Evolutionary conservation across 2,113 vertebrate genomes (phyloP).

Genomic region (Seriola dumerili): DNA sequence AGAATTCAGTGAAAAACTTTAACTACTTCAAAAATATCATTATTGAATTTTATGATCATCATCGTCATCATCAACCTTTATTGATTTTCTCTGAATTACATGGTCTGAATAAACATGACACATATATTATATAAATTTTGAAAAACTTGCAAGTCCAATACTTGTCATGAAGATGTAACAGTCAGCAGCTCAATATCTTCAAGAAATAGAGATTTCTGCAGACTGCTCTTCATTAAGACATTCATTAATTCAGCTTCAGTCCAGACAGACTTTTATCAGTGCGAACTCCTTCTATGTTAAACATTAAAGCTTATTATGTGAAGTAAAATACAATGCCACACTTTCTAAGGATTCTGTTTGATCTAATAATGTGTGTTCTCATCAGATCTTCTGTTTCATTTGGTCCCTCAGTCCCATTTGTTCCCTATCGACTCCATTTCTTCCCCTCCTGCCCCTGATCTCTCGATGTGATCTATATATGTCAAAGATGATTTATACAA

Average conservation of each 20-base stretch:
- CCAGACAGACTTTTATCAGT: conserved; percentile 28
- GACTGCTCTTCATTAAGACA: conserved; percentile 12
- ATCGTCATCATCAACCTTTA: no score
- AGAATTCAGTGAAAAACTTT: no score
- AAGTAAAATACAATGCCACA: conserved; percentile 16
- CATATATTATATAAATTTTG: no score
- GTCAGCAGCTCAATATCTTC: not conserved
- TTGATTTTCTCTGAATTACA: no score
- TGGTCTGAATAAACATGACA: no score
- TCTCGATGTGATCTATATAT: conserved; percentile 55
- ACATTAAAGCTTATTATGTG: conserved; percentile 2
- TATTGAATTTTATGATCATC: no score
- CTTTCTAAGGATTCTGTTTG: conserved; percentile 9
- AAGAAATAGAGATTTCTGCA: not conserved
- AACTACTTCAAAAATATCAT: no score
- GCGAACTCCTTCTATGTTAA: conserved; percentile 5
- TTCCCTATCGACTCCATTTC: not conserved
- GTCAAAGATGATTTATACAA: conserved; percentile 69
- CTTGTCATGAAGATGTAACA: conserved; percentile 10
- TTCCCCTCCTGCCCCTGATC: conserved; percentile 16
- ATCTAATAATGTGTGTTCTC: conserved; percentile 30
- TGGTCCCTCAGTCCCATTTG: conserved; percentile 27
- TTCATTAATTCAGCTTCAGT: conserved; percentile 31
- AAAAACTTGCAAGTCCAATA: not conserved
- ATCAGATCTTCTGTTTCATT: conserved; percentile 45